Evolutionary conservation across 1,140 invertebrate genomes (phyloP), one percentile per base, ranked within the genome.

Genomic region (Drosophila hydei): DNA sequence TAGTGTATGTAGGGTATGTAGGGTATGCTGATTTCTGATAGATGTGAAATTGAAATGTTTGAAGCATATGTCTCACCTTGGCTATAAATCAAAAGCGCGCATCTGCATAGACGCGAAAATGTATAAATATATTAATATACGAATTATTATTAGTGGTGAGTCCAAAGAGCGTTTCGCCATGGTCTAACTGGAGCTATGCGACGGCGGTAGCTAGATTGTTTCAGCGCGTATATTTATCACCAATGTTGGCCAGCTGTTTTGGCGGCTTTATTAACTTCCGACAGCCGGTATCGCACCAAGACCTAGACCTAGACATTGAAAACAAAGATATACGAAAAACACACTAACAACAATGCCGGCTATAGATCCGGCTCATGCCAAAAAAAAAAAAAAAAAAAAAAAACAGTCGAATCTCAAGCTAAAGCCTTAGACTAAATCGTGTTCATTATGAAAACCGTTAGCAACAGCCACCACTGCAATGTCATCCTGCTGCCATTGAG

Each of bases 301-400:
- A 84, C 69, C 77, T 23, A 60, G 45, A 84, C 80, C 80, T 84
- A 84, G 80, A 84, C 81, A 83, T 75, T 88, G 83, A 75, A 77
- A 72, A 59, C 9, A 45, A 45, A 45, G 6, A 45, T 4, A 21
- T 19, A 19, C 16, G 16, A 16, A 42, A n/a, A 43, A 43, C 9
- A 12, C 7, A 40, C n/a, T 3, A 19, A 21, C 19, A 75, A 18
- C 52, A 62, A 40, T 8, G 47, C 43, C 30, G 27, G 45, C 23
- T 48, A 19, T 5, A 56, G 23, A 43, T 56, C 58, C 38, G 63
- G 38, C 40, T 63, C 51, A 25, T 42, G 30, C 33, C 33, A 4
- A 19, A 25, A n/a, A n/a, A 33, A 60, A 75, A 69, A 48, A 27
- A 8, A 27, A 27, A 30, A 9, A 30, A 7, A 30, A 0, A 30